Evolutionary conservation across 2,797 vertebrate genomes (phyloP).

Genomic region (Vireo griseus): DNA sequence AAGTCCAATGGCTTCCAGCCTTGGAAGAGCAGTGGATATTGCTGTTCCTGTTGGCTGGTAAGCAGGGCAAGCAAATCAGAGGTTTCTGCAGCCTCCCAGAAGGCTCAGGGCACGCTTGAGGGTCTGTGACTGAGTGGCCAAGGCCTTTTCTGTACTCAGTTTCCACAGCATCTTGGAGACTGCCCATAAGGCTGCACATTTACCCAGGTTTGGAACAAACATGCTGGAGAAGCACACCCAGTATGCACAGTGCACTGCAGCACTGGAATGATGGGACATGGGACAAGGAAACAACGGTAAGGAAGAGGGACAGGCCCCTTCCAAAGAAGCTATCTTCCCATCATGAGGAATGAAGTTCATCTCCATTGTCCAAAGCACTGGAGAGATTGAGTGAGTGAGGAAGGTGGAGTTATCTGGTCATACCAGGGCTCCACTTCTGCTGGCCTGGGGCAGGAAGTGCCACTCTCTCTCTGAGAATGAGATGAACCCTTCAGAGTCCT

Average conservation of each 20-base stretch:
- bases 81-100: background rate
- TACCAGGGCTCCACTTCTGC: background rate
- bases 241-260: background rate
- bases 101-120: background rate
- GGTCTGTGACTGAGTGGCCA: background rate
- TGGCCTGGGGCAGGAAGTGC: background rate
- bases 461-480: background rate
- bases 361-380: background rate
- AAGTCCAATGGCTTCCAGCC: background rate
- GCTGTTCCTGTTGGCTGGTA: background rate
- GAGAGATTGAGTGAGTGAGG: background rate
- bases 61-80: background rate
- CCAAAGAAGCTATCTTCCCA: background rate
- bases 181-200: background rate
- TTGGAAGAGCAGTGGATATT: background rate
- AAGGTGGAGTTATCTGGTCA: background rate
- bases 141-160: background rate
- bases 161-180: background rate
- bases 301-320: background rate
- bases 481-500: background rate
- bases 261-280: rapidly evolving
- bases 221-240: background rate
- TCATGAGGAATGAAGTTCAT: background rate
- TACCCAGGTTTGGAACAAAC: background rate
- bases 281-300: background rate